Conservation (phyloP, 2,113 vertebrate genomes). For the Loxodonta africana region DNA sequence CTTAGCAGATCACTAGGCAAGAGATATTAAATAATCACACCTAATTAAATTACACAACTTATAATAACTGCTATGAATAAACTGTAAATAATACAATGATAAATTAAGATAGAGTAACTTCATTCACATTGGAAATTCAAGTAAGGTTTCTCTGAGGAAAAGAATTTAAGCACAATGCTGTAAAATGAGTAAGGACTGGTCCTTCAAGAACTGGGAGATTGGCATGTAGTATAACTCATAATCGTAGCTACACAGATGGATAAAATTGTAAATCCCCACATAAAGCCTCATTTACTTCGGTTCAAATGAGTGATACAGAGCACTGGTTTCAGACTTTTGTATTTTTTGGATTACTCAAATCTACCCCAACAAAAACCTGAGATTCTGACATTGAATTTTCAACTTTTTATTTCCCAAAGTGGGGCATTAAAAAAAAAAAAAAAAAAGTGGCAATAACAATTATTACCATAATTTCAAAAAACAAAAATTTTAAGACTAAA, state of each 20-base stretch:
- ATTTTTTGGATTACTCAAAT: background rate
- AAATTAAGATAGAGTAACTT: background rate
- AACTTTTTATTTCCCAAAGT: background rate
- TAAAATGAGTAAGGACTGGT: background rate
- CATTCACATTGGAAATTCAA: background rate
- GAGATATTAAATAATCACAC: background rate
- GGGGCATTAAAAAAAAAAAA: background rate
- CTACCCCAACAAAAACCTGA: background rate
- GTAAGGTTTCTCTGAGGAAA: background rate
- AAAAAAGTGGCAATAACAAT: background rate
- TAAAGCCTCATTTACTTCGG: background rate
- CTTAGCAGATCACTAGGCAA: slow-evolving; percentile 11
- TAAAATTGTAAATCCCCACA: background rate
- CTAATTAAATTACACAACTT: background rate
- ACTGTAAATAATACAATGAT: background rate
- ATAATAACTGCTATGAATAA: background rate
- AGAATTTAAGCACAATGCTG: background rate
- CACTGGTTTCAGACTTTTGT: background rate
- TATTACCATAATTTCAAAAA: slow-evolving; percentile 15
- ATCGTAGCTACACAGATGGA: background rate
- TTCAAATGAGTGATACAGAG: background rate
- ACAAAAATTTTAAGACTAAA: background rate
- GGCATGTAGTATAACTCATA: background rate
- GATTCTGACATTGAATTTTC: background rate
- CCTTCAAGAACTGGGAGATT: background rate